phyloP scores from a whole-genome alignment of 2,113 vertebrate genomes.

The Tretioscincus oriximinensis region DNA sequence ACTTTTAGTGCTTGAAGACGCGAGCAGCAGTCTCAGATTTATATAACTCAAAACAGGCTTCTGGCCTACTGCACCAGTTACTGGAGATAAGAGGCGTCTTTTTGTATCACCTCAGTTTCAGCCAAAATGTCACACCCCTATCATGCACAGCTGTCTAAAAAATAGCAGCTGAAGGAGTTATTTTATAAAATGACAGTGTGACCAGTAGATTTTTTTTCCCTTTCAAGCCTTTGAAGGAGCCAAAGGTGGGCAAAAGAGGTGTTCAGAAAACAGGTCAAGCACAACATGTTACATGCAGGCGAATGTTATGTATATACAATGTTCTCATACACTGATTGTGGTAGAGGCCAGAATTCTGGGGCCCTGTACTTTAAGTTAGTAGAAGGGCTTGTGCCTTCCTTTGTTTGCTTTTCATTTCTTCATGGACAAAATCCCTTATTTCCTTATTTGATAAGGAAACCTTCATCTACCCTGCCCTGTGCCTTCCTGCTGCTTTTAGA shows the following conservation, averaged over 20 bases:
- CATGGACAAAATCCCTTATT: background rate
- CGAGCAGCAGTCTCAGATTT: background rate
- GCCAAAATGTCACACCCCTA: background rate
- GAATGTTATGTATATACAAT: no score
- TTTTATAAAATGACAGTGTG: background rate
- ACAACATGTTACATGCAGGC: background rate
- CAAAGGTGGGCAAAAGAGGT: background rate
- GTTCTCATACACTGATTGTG: no score
- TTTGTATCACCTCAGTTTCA: background rate
- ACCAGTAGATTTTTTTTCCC: background rate
- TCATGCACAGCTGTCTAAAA: background rate
- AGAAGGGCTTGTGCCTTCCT: background rate
- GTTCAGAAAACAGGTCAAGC: no score
- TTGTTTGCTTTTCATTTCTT: background rate
- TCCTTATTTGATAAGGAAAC: background rate
- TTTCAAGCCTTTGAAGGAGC: background rate
- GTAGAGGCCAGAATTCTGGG: background rate
- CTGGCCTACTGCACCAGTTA: background rate
- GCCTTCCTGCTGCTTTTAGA: background rate
- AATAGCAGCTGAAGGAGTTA: background rate
- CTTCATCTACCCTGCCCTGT: background rate
- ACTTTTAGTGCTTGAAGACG: background rate
- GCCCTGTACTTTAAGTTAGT: no score
- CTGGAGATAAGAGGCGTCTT: background rate
- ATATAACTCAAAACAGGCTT: background rate